Conservation (phyloP, 2,888 invertebrate species). For the Agrypnus murinus region DNA sequence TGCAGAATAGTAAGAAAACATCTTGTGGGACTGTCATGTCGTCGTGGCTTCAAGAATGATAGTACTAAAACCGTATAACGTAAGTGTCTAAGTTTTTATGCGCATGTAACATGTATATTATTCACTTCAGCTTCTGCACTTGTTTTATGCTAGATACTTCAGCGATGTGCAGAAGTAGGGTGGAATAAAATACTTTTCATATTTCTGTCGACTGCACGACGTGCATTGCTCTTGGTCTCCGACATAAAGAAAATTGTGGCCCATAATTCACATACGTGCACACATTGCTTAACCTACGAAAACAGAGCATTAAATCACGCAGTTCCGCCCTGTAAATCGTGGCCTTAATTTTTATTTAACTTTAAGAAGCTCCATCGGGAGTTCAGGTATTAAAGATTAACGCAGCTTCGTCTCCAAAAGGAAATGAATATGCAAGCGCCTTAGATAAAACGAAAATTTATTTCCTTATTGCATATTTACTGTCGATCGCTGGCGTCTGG, state of each 20-base stretch:
- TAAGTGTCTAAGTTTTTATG: constrained; percentile 36
- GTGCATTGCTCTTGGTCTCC: constrained; percentile 29
- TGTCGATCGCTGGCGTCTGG: constrained; percentile 54
- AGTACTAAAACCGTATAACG: constrained; percentile 32
- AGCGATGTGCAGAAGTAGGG: constrained; percentile 34
- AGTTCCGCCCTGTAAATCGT: constrained; percentile 14
- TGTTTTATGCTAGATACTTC: constrained; percentile 44
- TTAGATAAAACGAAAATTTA: constrained; percentile 45
- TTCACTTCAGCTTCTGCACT: constrained; percentile 41
- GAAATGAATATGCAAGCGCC: constrained; percentile 41
- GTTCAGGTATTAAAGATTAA: constrained; percentile 32
- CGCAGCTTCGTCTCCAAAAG: neutral
- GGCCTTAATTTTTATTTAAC: constrained; percentile 34
- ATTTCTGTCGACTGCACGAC: constrained; percentile 45
- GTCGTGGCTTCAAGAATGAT: constrained; percentile 15
- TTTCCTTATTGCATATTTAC: constrained; percentile 50
- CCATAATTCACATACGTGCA: constrained; percentile 36
- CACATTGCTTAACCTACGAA: constrained; percentile 39
- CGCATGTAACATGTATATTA: constrained; percentile 33
- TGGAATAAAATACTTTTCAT: constrained; percentile 43
- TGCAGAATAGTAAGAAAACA: neutral
- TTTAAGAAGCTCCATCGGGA: constrained; percentile 5
- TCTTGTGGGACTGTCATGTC: constrained; percentile 21
- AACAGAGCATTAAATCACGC: constrained; percentile 31
- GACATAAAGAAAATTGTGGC: constrained; percentile 33